Evolutionary conservation across 2,113 vertebrate species (phyloP), one percentile per base, ranked within the genome.

Genomic region (Ceyx margarethae): DNA sequence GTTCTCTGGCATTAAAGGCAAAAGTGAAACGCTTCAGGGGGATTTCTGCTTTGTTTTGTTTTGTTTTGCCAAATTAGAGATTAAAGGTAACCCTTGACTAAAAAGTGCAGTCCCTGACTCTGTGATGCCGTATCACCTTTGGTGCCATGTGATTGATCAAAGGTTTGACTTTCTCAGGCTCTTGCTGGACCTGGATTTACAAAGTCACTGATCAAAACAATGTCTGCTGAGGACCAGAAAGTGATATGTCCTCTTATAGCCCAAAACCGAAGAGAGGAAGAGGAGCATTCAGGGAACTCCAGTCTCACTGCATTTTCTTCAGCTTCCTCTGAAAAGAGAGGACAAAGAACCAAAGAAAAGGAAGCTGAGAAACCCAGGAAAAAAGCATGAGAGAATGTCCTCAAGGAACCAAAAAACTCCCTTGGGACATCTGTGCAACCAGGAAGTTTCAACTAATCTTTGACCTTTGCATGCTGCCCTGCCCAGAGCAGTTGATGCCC

Each of bases 11-110:
- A 95, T 89, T 91, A 90, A 92, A 95, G 71, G 50, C 48, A 82
- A 93, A 87, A 88, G 73, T n/a, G 13, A 87, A 96, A 91, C 3
- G 25, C 54, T 93, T 80, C 37, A 56, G 85, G 72, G 46, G 25
- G 33, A 76, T 81, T 95, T 95, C 48, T 95, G 45, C 73, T 93
- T 78, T 88, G 42, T 33, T 95, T 94, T 93, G 62, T 80, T 92
- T 94, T 82, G 60, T 79, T 96, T 95, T 93, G 89, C 96, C 80
- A 96, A 96, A 95, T 94, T 80, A 91, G 79, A 96, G 93, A 96
- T 95, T 94, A 95, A 96, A 97, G 92, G 93, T 71, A 96, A 95
- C 91, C 87, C 73, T 35, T 80, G 79, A 91, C 61, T 94, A 91
- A 83, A 82, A 85, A 75, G 79, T 89, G 81, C 86, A 74, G 64